Percentiles rank a stretch among this genome's conserved stretches.
phyloP scores from a whole-genome alignment of 2,113 vertebrate species.

The Edolisoma coerulescens region DNA sequence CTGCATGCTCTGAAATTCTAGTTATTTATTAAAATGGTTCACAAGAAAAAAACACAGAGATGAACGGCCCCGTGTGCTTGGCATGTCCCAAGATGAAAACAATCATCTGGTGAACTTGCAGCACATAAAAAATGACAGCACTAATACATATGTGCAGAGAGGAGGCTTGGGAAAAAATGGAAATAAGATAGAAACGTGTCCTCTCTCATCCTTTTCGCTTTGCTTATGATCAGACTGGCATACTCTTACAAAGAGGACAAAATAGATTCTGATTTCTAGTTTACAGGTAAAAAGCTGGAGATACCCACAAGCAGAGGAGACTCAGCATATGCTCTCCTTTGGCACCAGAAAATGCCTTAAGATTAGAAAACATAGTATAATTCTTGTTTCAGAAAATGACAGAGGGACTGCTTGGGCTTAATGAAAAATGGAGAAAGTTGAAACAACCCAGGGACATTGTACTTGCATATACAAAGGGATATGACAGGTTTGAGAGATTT shows the following conservation, averaged over 20 bases:
- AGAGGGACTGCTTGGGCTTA: not conserved
- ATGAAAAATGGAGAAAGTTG: not conserved
- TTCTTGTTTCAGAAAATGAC: not conserved
- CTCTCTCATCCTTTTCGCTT: not conserved
- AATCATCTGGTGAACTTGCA: not conserved
- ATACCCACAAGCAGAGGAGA: not conserved
- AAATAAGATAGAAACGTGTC: not conserved
- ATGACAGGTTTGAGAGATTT: conserved; percentile 67
- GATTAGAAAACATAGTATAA: not conserved
- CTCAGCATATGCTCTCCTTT: not conserved
- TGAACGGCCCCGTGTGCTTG: not conserved
- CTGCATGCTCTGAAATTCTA: conserved; percentile 1
- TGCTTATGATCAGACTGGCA: not conserved
- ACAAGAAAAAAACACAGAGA: not conserved
- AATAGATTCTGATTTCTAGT: not conserved
- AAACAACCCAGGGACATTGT: not conserved
- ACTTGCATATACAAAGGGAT: conserved; percentile 74
- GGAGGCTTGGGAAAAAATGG: not conserved
- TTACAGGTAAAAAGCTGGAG: not conserved
- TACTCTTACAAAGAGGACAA: not conserved
- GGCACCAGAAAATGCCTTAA: not conserved
- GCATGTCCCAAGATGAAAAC: not conserved
- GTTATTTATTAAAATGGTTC: conserved; percentile 27
- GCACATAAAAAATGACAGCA: not conserved
- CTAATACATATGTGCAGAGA: not conserved